Evolutionary conservation across 2,797 vertebrate genomes (phyloP).

Genomic region (Sebastes minor): DNA sequence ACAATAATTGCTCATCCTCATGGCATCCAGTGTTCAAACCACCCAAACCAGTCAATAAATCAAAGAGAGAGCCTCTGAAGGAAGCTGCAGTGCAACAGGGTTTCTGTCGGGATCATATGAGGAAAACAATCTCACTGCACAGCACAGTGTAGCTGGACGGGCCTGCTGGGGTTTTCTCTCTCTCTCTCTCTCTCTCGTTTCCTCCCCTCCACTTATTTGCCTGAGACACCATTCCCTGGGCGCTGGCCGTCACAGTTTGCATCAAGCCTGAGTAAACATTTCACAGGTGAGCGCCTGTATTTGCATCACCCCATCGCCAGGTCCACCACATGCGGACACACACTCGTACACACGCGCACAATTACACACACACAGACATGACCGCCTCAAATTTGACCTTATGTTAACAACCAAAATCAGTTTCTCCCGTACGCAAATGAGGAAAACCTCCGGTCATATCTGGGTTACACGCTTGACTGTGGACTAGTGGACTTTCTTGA

Average conservation of each 20-base stretch:
- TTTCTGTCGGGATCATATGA: neutral
- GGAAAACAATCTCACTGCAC: constrained; percentile 15
- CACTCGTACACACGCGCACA: constrained; percentile 29
- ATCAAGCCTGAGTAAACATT: constrained; percentile 83
- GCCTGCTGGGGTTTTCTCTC: neutral
- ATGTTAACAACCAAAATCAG: constrained; percentile 82
- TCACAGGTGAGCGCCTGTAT: constrained; percentile 85
- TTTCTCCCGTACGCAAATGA: constrained; percentile 83
- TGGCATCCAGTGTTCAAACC: constrained; percentile 20
- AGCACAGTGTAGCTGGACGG: neutral
- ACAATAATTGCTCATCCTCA: constrained; percentile 6
- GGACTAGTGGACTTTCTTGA: constrained; percentile 82
- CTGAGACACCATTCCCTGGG: constrained; percentile 79
- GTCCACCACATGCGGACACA: constrained; percentile 64
- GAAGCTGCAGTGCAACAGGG: neutral
- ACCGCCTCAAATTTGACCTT: constrained; percentile 62
- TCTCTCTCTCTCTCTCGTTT: constrained; percentile 14
- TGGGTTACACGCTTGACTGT: constrained; percentile 86
- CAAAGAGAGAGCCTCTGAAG: neutral
- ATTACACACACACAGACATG: constrained; percentile 48
- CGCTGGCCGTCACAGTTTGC: constrained; percentile 82
- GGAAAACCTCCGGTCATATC: constrained; percentile 78
- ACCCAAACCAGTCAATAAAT: constrained; percentile 35
- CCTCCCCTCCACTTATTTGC: constrained; percentile 76
- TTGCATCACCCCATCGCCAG: constrained; percentile 80